Percentiles rank a stretch among this genome's conserved stretches.
phyloP scores from a whole-genome alignment of 2,113 vertebrate genomes.

The Murina feae region DNA sequence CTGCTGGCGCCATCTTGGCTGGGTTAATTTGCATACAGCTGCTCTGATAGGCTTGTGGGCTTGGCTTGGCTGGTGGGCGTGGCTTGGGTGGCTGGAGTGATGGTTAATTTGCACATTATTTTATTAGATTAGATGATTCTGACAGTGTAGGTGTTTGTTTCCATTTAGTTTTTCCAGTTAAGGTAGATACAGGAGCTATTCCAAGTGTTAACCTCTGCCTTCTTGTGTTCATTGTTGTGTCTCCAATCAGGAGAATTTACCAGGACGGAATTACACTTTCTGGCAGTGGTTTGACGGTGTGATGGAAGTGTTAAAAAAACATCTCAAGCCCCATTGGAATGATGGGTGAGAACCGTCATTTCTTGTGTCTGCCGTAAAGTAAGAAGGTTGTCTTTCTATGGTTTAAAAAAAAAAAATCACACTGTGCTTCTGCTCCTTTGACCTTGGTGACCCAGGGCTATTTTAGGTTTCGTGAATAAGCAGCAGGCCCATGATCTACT shows the following conservation, averaged over 20 bases:
- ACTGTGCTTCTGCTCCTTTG: not conserved
- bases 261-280: slow-evolving; percentile 97
- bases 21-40: no score
- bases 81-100: no score
- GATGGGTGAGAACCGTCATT: slow-evolving; percentile 84
- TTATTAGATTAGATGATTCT: no score
- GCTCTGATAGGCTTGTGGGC: no score
- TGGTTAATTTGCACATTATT: no score
- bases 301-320: slow-evolving; percentile 97
- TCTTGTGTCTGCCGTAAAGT: not conserved
- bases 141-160: not conserved
- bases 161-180: not conserved
- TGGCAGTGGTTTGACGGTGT: slow-evolving; percentile 99
- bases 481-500: slow-evolving; percentile 98
- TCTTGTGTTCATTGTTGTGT: not conserved
- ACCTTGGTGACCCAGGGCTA: slow-evolving; percentile 84
- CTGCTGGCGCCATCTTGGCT: no score
- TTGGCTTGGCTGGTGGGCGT: no score
- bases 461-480: slow-evolving; percentile 97
- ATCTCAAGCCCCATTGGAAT: slow-evolving; percentile 94
- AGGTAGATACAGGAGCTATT: not conserved
- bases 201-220: not conserved
- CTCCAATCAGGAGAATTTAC: slow-evolving; percentile 91
- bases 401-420: not conserved
- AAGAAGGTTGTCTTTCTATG: not conserved